Conservation (phyloP, 2,797 vertebrate genomes). For the Heliangelus exortis region DNA sequence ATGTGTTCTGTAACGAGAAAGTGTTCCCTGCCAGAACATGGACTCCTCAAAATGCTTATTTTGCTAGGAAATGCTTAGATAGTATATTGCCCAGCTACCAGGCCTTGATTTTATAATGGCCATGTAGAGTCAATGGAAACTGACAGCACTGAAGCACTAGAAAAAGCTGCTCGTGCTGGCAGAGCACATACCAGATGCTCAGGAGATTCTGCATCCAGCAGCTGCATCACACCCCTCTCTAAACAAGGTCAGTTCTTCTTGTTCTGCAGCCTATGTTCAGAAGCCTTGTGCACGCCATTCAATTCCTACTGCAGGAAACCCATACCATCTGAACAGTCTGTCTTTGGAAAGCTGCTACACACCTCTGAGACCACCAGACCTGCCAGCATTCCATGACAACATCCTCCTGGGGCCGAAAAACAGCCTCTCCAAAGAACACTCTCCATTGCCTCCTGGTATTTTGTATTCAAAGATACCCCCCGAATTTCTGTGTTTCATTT, state of each 20-base stretch:
- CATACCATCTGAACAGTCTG: neutral
- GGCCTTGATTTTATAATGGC: neutral
- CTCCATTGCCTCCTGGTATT: neutral
- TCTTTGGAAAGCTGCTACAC: neutral
- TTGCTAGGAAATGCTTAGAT: neutral
- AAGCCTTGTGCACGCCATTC: neutral
- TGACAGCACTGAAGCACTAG: neutral
- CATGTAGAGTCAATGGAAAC: neutral
- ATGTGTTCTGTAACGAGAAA: neutral
- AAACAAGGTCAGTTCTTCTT: neutral
- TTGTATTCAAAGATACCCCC: neutral
- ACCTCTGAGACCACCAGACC: neutral
- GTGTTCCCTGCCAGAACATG: neutral
- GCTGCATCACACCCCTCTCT: neutral
- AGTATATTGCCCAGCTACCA: neutral
- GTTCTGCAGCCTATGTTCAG: neutral
- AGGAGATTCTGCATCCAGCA: neutral
- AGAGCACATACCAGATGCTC: neutral
- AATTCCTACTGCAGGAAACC: neutral
- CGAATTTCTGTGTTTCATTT: neutral
- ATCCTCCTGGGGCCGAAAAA: neutral
- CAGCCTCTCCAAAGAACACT: neutral
- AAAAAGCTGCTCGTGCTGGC: neutral
- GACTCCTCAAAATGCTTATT: neutral
- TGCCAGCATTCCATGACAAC: neutral